Conservation (phyloP, 2,888 invertebrate species). For the Drosophila meridionalis region DNA sequence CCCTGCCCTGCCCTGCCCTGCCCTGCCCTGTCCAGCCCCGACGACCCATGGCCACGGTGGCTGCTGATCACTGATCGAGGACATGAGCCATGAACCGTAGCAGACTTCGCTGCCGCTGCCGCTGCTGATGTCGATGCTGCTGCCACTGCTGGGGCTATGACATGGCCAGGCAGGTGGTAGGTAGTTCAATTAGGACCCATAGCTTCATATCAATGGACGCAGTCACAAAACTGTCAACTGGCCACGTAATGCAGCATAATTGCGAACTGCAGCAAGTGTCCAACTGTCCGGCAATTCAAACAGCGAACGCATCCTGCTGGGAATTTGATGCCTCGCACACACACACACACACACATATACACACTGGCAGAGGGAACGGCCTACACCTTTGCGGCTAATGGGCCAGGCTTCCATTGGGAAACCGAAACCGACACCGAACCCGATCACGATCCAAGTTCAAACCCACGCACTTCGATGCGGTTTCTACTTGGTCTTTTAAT, state of each 20-base stretch:
- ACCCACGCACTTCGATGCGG: conserved; percentile 68
- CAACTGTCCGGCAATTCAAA: conserved; percentile 77
- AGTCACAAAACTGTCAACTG: conserved; percentile 73
- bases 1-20: background rate
- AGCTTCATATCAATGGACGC: conserved; percentile 60
- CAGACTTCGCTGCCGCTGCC: conserved; percentile 4
- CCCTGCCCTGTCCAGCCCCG: conserved; percentile 43
- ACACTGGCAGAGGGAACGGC: conserved; percentile 32
- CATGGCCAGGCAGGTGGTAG: conserved; percentile 59
- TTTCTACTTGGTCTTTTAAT: conserved; percentile 72
- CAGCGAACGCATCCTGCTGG: conserved; percentile 72
- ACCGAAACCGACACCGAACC: conserved; percentile 36
- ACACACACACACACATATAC: background rate
- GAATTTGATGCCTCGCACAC: conserved; percentile 72
- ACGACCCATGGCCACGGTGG: conserved; percentile 49
- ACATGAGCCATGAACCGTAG: conserved; percentile 36
- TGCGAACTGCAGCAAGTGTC: conserved; percentile 68
- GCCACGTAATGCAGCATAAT: conserved; percentile 76
- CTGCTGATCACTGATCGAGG: conserved; percentile 65
- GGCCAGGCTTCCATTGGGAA: conserved; percentile 64
- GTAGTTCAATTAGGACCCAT: conserved; percentile 71
- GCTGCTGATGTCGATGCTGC: conserved; percentile 5
- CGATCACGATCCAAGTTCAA: conserved; percentile 62
- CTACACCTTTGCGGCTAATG: conserved; percentile 80
- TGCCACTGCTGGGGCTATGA: conserved; percentile 29